Percentiles rank a stretch among this genome's conserved stretches.
Evolutionary conservation across 2,888 invertebrate genomes (phyloP).

Genomic region (Drosophila borborema): DNA sequence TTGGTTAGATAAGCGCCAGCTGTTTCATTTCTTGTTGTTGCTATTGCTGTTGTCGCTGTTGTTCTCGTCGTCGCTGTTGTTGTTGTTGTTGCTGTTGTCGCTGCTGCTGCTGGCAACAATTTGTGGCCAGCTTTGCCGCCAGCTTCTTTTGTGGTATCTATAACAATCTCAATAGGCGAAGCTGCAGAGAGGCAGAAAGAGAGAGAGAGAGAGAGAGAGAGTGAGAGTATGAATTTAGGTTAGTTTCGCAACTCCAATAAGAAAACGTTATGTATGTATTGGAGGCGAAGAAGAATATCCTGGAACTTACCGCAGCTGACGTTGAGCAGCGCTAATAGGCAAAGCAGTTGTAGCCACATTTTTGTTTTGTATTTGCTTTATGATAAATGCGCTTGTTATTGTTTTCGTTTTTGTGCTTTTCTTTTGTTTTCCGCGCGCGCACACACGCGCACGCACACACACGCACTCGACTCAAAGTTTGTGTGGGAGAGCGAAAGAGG

Average conservation of each 20-base stretch:
- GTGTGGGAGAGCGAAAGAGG: conserved; percentile 31
- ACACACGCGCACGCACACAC: conserved; percentile 22
- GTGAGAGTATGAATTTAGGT: conserved; percentile 45
- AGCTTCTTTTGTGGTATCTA: conserved; percentile 62
- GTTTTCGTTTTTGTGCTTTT: conserved; percentile 58
- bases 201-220: conserved; percentile 1
- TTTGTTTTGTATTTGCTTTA: conserved; percentile 30
- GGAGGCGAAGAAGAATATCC: conserved; percentile 20
- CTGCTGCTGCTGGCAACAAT: conserved; percentile 36
- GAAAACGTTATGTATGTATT: neutral
- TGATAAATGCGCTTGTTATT: conserved; percentile 52
- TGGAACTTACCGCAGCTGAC: conserved; percentile 53
- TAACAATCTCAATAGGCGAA: conserved; percentile 71
- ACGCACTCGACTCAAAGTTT: conserved; percentile 67
- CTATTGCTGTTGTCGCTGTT: conserved; percentile 9
- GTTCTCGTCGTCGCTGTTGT: neutral
- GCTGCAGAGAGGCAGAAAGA: conserved; percentile 46
- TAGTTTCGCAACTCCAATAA: conserved; percentile 54
- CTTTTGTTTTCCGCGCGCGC: conserved; percentile 68
- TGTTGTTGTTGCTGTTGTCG: conserved; percentile 25
- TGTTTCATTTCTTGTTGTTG: conserved; percentile 58
- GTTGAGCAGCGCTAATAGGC: conserved; percentile 55
- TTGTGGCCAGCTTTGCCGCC: conserved; percentile 44
- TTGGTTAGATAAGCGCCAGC: conserved; percentile 74
- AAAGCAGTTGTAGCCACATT: conserved; percentile 52